Conservation (phyloP, 1,140 invertebrate species). For the Cydia strobilella region DNA sequence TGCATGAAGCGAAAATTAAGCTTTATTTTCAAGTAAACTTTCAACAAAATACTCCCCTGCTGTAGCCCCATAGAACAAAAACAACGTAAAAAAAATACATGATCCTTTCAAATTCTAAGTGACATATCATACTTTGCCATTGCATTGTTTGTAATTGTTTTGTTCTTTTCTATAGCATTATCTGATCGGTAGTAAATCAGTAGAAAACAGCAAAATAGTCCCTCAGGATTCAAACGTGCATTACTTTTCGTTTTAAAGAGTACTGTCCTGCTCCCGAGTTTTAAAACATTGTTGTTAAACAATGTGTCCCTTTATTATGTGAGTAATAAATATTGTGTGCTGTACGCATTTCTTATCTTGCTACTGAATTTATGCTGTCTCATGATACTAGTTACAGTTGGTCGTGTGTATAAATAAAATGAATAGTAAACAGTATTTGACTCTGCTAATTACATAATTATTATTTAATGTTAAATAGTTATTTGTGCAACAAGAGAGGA, state of each 20-base stretch:
- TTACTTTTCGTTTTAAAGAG: slow-evolving; percentile 23
- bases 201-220: slow-evolving; percentile 14
- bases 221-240: slow-evolving; percentile 7
- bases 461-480: too few species aligned
- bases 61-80: background rate
- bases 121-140: slow-evolving; percentile 5
- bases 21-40: background rate
- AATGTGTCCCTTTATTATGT: background rate
- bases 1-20: too few species aligned
- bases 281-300: background rate
- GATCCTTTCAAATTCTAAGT: slow-evolving; percentile 21
- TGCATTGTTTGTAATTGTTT: slow-evolving; percentile 21
- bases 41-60: slow-evolving; percentile 13
- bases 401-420: background rate
- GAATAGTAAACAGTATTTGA: too few species aligned
- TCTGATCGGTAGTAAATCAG: slow-evolving; percentile 31
- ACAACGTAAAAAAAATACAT: background rate
- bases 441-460: too few species aligned
- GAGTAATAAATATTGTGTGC: background rate
- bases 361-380: background rate
- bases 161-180: slow-evolving; percentile 12
- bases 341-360: background rate
- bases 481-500: too few species aligned
- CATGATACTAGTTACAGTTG: background rate
- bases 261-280: background rate